Conservation (phyloP, 2,888 invertebrate genomes). For the Neuroscelio doddi region DNA sequence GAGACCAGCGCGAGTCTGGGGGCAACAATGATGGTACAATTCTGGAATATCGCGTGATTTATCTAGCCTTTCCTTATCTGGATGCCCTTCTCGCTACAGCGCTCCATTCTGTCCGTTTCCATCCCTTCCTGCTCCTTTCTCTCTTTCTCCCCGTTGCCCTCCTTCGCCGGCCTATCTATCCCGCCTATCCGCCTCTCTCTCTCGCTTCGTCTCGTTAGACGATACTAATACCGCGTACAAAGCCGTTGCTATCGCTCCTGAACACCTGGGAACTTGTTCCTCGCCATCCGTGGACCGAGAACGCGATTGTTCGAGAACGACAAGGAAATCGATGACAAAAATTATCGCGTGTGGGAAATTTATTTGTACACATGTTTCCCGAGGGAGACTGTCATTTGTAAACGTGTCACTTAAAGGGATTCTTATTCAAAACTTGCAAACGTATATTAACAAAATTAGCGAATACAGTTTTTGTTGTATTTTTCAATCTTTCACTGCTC, state of each 20-base stretch:
- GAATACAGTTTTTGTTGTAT: no score
- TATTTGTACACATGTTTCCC: no score
- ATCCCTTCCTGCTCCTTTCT: no score
- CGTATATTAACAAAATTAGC: no score
- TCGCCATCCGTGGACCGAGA: background rate
- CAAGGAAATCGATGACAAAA: no score
- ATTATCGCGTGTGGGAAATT: no score
- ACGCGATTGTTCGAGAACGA: no score
- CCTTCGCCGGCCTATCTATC: background rate
- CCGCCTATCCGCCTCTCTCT: background rate
- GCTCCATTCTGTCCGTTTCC: no score
- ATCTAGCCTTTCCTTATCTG: constrained; percentile 10
- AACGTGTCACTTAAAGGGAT: no score
- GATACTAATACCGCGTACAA: constrained; percentile 7
- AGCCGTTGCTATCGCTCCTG: background rate
- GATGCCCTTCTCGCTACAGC: background rate
- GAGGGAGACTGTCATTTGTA: no score
- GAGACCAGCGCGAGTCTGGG: background rate
- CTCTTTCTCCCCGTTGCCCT: background rate
- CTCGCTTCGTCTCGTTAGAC: constrained; percentile 5
- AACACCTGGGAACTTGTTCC: constrained; percentile 4
- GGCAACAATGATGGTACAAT: background rate
- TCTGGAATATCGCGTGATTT: constrained; percentile 4
- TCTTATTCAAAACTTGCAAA: no score
- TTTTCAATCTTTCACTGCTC: no score